Evolutionary conservation across 2,797 vertebrate species (phyloP).

Genomic region (Rhabdomys pumilio): DNA sequence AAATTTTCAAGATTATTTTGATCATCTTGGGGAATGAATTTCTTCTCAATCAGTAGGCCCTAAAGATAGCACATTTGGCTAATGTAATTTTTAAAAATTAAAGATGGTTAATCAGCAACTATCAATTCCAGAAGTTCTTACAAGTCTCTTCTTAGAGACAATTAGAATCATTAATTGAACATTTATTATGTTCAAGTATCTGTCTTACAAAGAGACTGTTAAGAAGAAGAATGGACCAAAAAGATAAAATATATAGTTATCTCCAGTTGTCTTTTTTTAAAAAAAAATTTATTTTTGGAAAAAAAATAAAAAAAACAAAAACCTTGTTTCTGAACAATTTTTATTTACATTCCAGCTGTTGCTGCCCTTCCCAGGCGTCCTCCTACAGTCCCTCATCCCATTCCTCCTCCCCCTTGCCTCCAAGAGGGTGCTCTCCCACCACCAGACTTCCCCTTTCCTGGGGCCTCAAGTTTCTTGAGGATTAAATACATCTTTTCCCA

Average conservation of each 20-base stretch:
- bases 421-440: not conserved
- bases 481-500: not conserved
- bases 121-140: not conserved
- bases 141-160: not conserved
- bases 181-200: not conserved
- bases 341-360: not conserved
- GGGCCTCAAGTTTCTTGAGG: not conserved
- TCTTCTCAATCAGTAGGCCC: not conserved
- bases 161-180: not conserved
- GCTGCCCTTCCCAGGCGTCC: not conserved
- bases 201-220: not conserved
- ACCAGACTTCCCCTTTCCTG: not conserved
- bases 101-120: constrained; percentile 19
- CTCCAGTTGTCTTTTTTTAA: not conserved
- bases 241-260: not conserved
- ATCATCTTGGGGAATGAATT: not conserved
- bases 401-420: not conserved
- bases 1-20: constrained; percentile 9
- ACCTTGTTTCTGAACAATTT: not conserved
- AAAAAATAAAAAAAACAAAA: not conserved
- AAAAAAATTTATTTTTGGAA: not conserved
- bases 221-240: constrained; percentile 8
- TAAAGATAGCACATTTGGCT: not conserved
- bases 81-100: constrained; percentile 58
- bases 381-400: not conserved